phyloP scores from a whole-genome alignment of 1,140 invertebrate genomes.

The Drosophila gunungcola region DNA sequence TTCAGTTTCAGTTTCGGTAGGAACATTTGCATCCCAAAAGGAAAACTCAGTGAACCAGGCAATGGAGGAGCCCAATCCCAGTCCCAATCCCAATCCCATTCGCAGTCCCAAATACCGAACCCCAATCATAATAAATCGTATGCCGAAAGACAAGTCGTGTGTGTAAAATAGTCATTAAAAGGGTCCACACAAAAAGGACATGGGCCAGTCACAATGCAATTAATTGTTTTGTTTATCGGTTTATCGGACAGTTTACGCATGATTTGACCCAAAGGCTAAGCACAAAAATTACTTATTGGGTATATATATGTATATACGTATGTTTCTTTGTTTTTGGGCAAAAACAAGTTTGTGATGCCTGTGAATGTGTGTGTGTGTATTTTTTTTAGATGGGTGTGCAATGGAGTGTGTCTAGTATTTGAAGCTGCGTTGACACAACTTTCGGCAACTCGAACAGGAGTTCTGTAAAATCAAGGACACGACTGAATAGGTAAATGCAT shows the following conservation, averaged over 20 bases:
- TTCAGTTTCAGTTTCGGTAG: neutral
- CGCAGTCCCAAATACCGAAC: constrained; percentile 21
- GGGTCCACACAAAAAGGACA: constrained; percentile 25
- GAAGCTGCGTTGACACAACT: constrained; percentile 18
- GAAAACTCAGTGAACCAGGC: constrained; percentile 43
- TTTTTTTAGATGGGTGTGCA: neutral
- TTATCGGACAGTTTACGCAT: constrained; percentile 77
- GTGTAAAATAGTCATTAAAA: constrained; percentile 82
- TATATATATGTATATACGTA: neutral
- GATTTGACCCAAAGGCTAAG: constrained; percentile 56
- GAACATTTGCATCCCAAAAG: constrained; percentile 21
- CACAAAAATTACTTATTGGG: constrained; percentile 59
- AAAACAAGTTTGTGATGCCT: neutral
- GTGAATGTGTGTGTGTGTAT: too few species aligned
- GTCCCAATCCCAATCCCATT: constrained; percentile 10
- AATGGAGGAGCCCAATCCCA: neutral
- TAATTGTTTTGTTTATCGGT: constrained; percentile 82
- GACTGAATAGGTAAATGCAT: neutral
- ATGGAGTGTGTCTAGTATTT: neutral
- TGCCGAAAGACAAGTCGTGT: constrained; percentile 72
- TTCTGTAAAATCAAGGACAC: neutral
- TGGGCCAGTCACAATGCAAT: constrained; percentile 65
- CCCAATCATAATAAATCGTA: constrained; percentile 74
- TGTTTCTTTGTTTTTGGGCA: too few species aligned
- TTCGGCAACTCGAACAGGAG: constrained; percentile 6